These are phyloP conservation scores for Prietella phreatophila DNA, from an alignment of 2,113 vertebrate species.

Conservation along the genomic window DNA sequence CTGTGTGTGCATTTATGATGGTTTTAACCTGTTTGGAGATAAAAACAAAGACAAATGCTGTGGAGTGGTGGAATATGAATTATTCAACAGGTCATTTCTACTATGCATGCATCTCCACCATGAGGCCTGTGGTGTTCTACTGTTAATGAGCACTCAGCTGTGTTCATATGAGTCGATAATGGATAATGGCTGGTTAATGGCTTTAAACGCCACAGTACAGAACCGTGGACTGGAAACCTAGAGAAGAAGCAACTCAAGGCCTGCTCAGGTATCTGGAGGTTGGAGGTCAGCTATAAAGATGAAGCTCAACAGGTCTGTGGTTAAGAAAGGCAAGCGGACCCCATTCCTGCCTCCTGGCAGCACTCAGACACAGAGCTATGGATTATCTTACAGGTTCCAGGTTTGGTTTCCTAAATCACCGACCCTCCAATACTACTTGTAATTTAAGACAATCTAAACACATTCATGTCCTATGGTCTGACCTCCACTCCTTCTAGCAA, in stretches of 20 bases:
- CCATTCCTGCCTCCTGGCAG: neutral
- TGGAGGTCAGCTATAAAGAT: slow-evolving; percentile 12
- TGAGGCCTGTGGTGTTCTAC: slow-evolving; percentile 8
- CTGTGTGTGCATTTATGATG: neutral
- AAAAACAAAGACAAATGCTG: slow-evolving; percentile 1
- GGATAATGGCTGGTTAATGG: slow-evolving; percentile 24
- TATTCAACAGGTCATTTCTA: slow-evolving; percentile 36
- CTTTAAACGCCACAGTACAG: neutral
- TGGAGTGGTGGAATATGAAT: neutral
- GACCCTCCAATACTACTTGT: neutral
- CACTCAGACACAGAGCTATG: neutral
- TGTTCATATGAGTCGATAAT: neutral
- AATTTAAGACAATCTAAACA: neutral
- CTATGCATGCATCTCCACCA: slow-evolving; percentile 32
- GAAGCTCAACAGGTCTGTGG: neutral
- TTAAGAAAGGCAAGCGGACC: neutral
- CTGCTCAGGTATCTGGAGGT: slow-evolving; percentile 13
- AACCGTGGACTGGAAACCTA: neutral
- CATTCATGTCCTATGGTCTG: neutral
- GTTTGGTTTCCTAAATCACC: slow-evolving; percentile 22
- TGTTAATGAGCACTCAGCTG: slow-evolving; percentile 22
- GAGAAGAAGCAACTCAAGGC: neutral
- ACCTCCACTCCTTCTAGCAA: neutral
- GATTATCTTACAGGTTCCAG: slow-evolving; percentile 7
- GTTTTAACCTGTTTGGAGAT: neutral